Evolutionary conservation across 1,140 invertebrate genomes (phyloP).

Genomic region (Drosophila paulistorum): DNA sequence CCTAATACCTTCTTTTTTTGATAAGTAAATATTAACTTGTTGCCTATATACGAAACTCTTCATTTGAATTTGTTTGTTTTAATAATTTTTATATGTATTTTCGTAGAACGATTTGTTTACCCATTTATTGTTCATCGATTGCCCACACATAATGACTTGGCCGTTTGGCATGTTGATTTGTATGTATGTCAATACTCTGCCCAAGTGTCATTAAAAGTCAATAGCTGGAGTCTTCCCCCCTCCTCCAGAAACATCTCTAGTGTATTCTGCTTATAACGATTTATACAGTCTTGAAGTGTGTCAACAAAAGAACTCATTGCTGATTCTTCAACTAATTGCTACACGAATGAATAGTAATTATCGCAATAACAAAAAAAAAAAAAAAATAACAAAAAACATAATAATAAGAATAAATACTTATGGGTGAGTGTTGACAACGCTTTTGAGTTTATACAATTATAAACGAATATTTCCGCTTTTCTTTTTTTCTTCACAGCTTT

Average conservation of each 20-base stretch:
- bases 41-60: background rate
- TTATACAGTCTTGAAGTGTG: conserved; percentile 19
- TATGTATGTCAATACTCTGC: conserved; percentile 40
- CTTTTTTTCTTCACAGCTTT: conserved; percentile 7
- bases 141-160: conserved; percentile 29
- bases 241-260: background rate
- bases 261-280: conserved; percentile 13
- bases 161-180: conserved; percentile 8
- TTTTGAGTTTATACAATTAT: conserved; percentile 14
- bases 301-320: conserved; percentile 32
- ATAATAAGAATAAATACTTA: background rate
- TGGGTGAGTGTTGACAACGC: conserved; percentile 10
- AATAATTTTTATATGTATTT: background rate
- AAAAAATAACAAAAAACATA: background rate
- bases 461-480: conserved; percentile 8
- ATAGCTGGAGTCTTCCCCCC: background rate
- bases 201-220: conserved; percentile 43
- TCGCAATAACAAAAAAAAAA: background rate
- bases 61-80: background rate
- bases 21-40: background rate
- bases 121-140: conserved; percentile 2
- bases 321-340: conserved; percentile 24
- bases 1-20: background rate
- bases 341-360: conserved; percentile 13
- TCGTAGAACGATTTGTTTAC: background rate